Evolutionary conservation across 2,888 invertebrate genomes (phyloP).

Genomic region (Sphaeridia pumilis): DNA sequence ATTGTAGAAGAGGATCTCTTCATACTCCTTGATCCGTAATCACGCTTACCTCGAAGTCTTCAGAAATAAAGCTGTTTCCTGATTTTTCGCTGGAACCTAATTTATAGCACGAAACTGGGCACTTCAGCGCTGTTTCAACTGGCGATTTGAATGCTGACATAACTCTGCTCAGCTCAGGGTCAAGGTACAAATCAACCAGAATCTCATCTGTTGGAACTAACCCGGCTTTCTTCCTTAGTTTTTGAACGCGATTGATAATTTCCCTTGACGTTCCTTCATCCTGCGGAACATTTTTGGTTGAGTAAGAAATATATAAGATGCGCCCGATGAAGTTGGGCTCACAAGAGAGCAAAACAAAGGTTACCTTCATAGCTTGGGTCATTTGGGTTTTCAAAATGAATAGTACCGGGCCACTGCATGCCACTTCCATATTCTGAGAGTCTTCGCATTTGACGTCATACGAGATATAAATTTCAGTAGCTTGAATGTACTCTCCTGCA

Average conservation of each 20-base stretch:
- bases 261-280: slow-evolving; percentile 94
- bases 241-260: slow-evolving; percentile 90
- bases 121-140: slow-evolving; percentile 8
- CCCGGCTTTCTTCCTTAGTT: slow-evolving; percentile 85
- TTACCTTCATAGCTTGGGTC: slow-evolving; percentile 70
- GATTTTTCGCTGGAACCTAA: not conserved
- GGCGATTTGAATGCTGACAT: not conserved
- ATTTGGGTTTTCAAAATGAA: slow-evolving; percentile 67
- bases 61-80: slow-evolving; percentile 6
- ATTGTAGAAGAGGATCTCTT: not conserved
- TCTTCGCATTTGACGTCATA: slow-evolving; percentile 38
- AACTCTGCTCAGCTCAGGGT: slow-evolving; percentile 39
- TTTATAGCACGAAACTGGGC: not conserved
- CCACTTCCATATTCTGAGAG: slow-evolving; percentile 25
- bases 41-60: slow-evolving; percentile 4
- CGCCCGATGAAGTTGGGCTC: not conserved
- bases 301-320: slow-evolving; percentile 74
- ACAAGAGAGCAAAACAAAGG: slow-evolving; percentile 12
- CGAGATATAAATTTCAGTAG: slow-evolving; percentile 42
- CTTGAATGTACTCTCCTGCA: slow-evolving; percentile 51
- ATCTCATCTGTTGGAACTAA: slow-evolving; percentile 85
- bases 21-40: not conserved
- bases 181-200: slow-evolving; percentile 62
- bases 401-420: slow-evolving; percentile 42
- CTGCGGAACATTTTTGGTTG: slow-evolving; percentile 63